Evolutionary conservation across 2,113 vertebrate genomes (phyloP).

Genomic region (Tympanuchus pallidicinctus): DNA sequence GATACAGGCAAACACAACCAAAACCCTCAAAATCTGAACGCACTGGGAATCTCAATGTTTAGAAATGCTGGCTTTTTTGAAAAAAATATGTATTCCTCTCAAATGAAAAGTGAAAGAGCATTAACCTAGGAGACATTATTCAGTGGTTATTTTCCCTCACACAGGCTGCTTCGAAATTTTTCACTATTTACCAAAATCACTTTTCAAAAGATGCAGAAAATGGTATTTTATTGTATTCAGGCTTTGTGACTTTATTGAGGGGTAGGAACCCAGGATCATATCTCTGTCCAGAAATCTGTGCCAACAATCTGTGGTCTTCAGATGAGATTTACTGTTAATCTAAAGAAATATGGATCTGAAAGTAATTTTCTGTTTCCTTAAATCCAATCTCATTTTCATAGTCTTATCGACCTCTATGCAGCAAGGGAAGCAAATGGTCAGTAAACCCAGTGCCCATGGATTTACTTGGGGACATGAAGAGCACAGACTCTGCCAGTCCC

Average conservation of each 20-base stretch:
- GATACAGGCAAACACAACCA: conserved; percentile 3
- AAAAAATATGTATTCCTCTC: background rate
- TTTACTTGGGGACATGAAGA: background rate
- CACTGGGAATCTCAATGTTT: background rate
- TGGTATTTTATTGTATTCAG: fast-evolving
- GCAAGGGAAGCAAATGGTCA: background rate
- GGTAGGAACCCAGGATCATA: background rate
- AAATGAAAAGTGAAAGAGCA: background rate
- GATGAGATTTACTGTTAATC: background rate
- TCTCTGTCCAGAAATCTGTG: background rate
- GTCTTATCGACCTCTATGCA: background rate
- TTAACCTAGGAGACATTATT: background rate
- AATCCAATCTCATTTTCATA: background rate
- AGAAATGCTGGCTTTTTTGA: background rate
- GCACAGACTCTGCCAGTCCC: background rate
- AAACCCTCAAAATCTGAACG: background rate
- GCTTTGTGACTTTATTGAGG: background rate
- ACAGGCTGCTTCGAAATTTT: background rate
- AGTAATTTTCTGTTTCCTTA: background rate
- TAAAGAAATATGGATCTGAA: background rate
- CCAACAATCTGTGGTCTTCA: background rate
- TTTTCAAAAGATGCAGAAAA: background rate
- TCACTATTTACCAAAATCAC: background rate
- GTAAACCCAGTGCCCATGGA: background rate
- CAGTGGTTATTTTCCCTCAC: background rate